phyloP scores from a whole-genome alignment of 2,113 vertebrate species.

The Pipa parva region DNA sequence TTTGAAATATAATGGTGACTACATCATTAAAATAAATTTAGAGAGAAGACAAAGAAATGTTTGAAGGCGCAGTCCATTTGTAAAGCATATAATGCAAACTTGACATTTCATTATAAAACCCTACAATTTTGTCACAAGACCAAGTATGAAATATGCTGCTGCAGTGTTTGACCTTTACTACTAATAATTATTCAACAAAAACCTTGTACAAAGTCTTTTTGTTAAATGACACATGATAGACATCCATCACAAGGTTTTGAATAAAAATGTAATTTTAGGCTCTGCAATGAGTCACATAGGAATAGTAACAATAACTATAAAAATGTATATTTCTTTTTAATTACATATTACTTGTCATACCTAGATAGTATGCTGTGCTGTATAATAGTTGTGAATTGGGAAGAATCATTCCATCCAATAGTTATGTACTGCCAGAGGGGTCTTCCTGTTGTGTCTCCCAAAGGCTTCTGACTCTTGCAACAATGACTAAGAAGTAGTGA shows the following conservation, averaged over 20 bases:
- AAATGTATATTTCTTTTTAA: too few relatives aligned
- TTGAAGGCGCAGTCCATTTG: neutral
- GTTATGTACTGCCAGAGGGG: too few relatives aligned
- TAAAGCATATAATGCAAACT: neutral
- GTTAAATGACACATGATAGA: conserved; percentile 2
- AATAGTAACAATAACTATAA: too few relatives aligned
- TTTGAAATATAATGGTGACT: neutral
- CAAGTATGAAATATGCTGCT: conserved; percentile 9
- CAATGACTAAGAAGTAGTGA: too few relatives aligned
- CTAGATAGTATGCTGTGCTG: too few relatives aligned
- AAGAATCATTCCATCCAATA: too few relatives aligned
- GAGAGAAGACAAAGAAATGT: neutral
- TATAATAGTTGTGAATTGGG: too few relatives aligned
- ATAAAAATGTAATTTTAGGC: neutral
- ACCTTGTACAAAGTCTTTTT: neutral
- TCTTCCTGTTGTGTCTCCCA: too few relatives aligned
- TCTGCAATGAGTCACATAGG: neutral
- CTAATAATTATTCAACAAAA: conserved; percentile 16
- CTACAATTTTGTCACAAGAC: conserved; percentile 11
- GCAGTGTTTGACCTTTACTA: conserved; percentile 25
- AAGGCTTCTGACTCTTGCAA: too few relatives aligned
- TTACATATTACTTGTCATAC: too few relatives aligned
- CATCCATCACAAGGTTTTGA: neutral
- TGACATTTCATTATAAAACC: conserved; percentile 25
- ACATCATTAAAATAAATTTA: neutral